Evolutionary conservation across 2,888 invertebrate species (phyloP), one percentile per base, ranked within the genome.

Genomic region (Gastracanthus pulcherrimus): DNA sequence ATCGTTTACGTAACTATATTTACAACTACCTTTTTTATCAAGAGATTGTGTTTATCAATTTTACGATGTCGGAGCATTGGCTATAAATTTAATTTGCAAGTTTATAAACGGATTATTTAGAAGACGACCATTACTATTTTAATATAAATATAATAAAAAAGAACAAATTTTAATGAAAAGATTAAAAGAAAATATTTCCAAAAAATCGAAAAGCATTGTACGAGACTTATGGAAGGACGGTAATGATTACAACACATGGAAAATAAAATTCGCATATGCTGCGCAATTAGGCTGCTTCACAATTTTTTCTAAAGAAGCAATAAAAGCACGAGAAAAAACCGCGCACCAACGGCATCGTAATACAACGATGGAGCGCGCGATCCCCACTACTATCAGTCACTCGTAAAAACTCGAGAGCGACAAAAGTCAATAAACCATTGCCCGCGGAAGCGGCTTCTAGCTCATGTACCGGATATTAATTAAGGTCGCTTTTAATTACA

Each of bases 401-500:
- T 58, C 36, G 75, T 51, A 51, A 64, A 76, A 77, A 64, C 62
- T 62, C 48, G 62, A 62, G 48, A 64, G 29, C 23, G 55, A 34
- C 69, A 58, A 69, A 77, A 78, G 74, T 77, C 69, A 77, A 77
- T 81, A 77, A 69, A 62, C 55, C 58, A 58, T 76, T 48, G 38
- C n/a, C 34, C 45, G n/a, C 19, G 36, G 67, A 36, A 48, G 66
- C 29, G 36, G 64, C 23, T 29, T 69, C 67, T 41, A 29, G 6
- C 67, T 60, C 45, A 7, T 41, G 48, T 62, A 74, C 51, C n/a
- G 41, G 55, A 31, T 77, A 81, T 78, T 78, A 78, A 82, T 82
- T 82, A 78, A 75, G 69, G 58, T 66, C 69, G 48, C 55, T 75
- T 58, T 41, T 82, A 78, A 82, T 82, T 78, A 64, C 55, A 45